Evolutionary conservation across 2,113 vertebrate genomes (phyloP), one percentile per base, ranked within the genome.

Genomic region (Eulemur rufifrons): DNA sequence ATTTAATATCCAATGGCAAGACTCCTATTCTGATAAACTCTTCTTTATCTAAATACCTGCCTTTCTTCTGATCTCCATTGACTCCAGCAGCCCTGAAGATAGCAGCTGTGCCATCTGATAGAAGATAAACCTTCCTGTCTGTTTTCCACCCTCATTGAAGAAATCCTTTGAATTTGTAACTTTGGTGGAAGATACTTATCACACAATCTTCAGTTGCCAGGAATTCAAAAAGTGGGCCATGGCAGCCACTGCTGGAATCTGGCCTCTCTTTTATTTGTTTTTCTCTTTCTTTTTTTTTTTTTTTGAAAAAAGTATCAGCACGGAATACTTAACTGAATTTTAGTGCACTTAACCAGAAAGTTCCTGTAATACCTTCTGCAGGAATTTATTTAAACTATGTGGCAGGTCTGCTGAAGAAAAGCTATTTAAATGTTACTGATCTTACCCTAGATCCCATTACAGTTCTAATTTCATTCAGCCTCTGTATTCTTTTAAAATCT

Each of bases 91-190:
- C 64, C 95, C 87, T 74, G 64, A 68, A 95, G 96, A 95, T 12
- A 95, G 85, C 29, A 56, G 27, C 85, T 76, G 13, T 27, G 73
- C 66, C 95, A 86, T 71, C 95, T 76, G 94, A 96, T 69, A 64
- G 85, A 66, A 94, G 94, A 97, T 96, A 97, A 96, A 39, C 34
- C 4, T 42, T 68, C 54, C 21, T 50, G 96, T 34, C 92, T 95
- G 87, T 66, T 96, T 95, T 96, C 63, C 73, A 95, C 42, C 34
- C 45, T 94, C 74, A 76, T 23, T 96, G 96, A 97, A 97, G 69
- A 97, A 97, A 96, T 92, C 77, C 96, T 98, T 98, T 97, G 96
- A 96, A 91, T 97, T 34, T 54, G 76, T 95, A 81, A 95, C 85
- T 95, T 69, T 82, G 71, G 71, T 73, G 34, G 34, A 96, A 96